phyloP scores from a whole-genome alignment of 2,888 invertebrate species.

The Hemaris fuciformis region DNA sequence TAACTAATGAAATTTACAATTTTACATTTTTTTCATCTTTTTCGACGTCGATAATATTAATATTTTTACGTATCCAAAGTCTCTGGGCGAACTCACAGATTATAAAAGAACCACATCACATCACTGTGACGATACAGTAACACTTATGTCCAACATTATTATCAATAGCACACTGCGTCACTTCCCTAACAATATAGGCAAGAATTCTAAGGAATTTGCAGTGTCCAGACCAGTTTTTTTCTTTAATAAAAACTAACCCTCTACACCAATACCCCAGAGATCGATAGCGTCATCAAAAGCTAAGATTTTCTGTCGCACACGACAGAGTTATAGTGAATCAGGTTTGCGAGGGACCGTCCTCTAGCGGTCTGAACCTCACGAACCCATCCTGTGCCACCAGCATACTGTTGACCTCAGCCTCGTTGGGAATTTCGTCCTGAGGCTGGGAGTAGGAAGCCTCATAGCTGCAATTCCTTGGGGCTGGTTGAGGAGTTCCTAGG shows the following conservation, averaged over 20 bases:
- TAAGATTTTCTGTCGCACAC: conserved; percentile 60
- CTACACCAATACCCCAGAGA: conserved; percentile 17
- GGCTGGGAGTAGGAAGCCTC: conserved; percentile 80
- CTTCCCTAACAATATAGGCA: too few relatives aligned
- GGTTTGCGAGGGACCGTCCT: conserved; percentile 74
- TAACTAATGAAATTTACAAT: conserved; percentile 70
- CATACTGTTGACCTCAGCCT: conserved; percentile 86
- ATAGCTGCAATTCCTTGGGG: conserved; percentile 71
- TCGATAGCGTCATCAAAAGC: conserved; percentile 51
- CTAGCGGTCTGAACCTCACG: conserved; percentile 90
- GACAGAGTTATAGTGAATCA: conserved; percentile 74
- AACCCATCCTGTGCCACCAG: conserved; percentile 95
- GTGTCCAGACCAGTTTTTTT: background rate
- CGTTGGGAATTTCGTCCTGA: conserved; percentile 73
- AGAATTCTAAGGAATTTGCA: background rate
- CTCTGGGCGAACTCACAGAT: conserved; percentile 8
- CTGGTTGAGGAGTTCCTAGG: conserved; percentile 74
- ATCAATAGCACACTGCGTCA: too few relatives aligned
- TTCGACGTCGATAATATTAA: conserved; percentile 3
- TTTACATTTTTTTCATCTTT: conserved; percentile 42
- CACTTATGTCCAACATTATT: background rate
- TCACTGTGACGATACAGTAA: background rate
- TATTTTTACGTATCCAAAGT: conserved; percentile 3
- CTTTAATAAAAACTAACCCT: background rate
- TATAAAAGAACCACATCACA: conserved; percentile 4